phyloP scores from a whole-genome alignment of 2,113 vertebrate species.

The Ciconia boyciana region DNA sequence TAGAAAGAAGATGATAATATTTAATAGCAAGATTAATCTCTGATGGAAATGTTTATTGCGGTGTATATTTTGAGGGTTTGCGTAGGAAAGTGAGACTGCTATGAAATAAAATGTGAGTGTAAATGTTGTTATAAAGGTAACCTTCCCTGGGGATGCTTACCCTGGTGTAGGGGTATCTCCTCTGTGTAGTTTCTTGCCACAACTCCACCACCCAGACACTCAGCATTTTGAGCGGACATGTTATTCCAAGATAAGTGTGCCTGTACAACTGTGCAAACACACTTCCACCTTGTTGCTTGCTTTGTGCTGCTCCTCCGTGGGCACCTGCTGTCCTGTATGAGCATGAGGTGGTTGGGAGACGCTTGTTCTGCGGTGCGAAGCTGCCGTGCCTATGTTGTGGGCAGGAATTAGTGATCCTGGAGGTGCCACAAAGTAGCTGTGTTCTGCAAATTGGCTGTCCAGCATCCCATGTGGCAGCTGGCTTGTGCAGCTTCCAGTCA shows the following conservation, averaged over 20 bases:
- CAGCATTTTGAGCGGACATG: accelerated
- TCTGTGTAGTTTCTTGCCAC: background rate
- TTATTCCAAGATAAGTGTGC: background rate
- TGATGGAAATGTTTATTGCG: background rate
- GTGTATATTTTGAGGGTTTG: background rate
- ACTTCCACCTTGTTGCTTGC: background rate
- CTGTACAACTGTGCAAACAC: background rate
- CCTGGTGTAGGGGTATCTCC: background rate
- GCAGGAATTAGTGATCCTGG: background rate
- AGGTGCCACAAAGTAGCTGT: too few species aligned
- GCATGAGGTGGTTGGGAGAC: background rate
- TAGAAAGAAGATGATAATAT: background rate
- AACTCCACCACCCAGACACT: background rate
- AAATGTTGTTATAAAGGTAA: background rate
- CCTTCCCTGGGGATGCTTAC: background rate
- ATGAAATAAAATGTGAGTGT: background rate
- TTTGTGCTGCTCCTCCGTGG: background rate
- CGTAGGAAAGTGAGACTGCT: background rate
- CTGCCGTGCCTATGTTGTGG: accelerated
- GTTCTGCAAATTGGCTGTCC: accelerated
- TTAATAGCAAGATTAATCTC: background rate
- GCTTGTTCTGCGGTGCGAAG: accelerated
- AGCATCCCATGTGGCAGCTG: accelerated
- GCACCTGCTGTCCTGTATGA: too few species aligned
- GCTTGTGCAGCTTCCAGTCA: background rate